These are phyloP conservation scores for Mesorhabditis sp. DNA, from an alignment of 2,888 invertebrate species.

Conservation along the genomic window DNA sequence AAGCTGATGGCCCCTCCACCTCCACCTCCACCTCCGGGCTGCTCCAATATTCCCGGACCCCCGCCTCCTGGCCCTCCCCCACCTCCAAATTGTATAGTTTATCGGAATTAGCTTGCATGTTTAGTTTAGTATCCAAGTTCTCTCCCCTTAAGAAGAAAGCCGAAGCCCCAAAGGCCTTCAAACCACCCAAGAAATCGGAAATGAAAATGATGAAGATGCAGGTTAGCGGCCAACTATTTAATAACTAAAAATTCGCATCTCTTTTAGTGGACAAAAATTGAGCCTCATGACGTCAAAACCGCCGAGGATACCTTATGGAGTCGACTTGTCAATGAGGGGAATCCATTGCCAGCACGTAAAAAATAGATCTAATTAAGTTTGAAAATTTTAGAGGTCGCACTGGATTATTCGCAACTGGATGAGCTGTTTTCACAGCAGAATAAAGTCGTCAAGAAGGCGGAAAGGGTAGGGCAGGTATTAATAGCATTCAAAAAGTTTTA, in stretches of 20 bases:
- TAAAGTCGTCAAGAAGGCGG: background rate
- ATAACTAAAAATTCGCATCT: background rate
- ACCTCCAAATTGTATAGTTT: constrained; percentile 1
- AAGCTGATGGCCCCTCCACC: background rate
- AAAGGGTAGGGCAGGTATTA: too few species aligned
- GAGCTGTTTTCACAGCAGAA: background rate
- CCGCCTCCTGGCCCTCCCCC: background rate
- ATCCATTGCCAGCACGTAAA: background rate
- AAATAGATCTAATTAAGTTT: background rate
- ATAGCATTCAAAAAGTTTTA: background rate
- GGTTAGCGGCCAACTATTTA: background rate
- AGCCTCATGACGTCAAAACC: background rate
- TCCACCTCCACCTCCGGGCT: background rate
- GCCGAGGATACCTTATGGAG: constrained; percentile 1
- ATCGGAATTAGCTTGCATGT: background rate
- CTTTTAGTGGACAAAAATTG: constrained; percentile 4
- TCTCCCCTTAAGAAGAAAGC: background rate
- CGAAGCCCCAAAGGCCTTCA: background rate
- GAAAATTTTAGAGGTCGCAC: constrained; percentile 1
- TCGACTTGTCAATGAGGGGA: background rate
- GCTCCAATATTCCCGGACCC: background rate
- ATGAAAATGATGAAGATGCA: constrained; percentile 3
- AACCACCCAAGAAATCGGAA: background rate
- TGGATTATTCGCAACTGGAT: background rate
- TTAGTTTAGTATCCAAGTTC: background rate